Conservation (phyloP, 2,113 vertebrate species). For the Myotis davidii region DNA sequence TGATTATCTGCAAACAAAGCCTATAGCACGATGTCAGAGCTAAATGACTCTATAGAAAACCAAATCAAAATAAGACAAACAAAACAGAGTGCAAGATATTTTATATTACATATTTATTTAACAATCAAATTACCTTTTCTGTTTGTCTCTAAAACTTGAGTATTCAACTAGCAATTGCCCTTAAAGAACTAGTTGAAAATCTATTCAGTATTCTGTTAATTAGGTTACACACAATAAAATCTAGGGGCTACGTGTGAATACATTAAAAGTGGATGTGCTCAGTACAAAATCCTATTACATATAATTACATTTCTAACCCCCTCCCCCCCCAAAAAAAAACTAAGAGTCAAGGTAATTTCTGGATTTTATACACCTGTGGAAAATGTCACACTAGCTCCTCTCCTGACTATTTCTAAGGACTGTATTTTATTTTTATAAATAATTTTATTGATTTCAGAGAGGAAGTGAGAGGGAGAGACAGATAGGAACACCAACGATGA, state of each 20-base stretch:
- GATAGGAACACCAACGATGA: no score
- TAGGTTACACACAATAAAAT: constrained; percentile 44
- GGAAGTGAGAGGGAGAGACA: no score
- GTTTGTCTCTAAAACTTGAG: not conserved
- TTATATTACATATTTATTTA: not conserved
- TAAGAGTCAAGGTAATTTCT: not conserved
- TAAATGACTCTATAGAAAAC: not conserved
- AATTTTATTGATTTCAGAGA: no score
- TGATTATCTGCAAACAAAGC: not conserved
- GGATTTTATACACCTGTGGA: not conserved
- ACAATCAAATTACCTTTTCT: not conserved
- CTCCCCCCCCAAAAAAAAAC: not conserved
- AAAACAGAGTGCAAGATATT: not conserved
- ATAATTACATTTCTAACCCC: constrained; percentile 4
- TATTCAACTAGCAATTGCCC: not conserved
- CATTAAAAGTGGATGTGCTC: not conserved
- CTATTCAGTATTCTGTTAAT: constrained; percentile 31
- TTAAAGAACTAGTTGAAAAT: constrained; percentile 26
- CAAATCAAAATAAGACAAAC: not conserved
- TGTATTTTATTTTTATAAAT: not conserved
- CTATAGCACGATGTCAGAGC: not conserved
- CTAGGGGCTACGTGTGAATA: constrained; percentile 10
- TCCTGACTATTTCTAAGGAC: not conserved
- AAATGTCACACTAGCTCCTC: not conserved
- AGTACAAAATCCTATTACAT: constrained; percentile 22